Evolutionary conservation across 2,113 vertebrate species (phyloP), one percentile per base, ranked within the genome.

Genomic region (Grammomys surdaster): DNA sequence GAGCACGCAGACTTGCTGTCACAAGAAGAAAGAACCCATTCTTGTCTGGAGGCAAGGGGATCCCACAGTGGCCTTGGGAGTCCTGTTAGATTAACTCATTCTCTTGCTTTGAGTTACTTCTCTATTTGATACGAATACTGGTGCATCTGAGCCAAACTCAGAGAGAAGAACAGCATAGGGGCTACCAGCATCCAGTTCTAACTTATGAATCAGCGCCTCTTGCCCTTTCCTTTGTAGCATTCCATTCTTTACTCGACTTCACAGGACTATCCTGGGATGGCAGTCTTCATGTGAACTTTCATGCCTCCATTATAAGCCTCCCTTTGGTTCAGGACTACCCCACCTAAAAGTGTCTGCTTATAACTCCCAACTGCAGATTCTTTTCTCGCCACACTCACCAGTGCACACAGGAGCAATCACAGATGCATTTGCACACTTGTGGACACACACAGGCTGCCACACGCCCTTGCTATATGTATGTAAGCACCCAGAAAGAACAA

Each of bases 401-500:
- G 51, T 48, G 12, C 73, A 94, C 69, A 91, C 51, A 77, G 28
- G 63, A 65, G 94, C 80, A 81, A 78, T 48, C 51, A 80, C 2
- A 54, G 72, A 69, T 17, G 36, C 12, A 54, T 1, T 5, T 67
- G 46, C 36, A 84, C 12, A 12, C 31, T 43, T 65, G 17, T 7
- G 0, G 28, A 46, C n/a, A 43, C 43, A 43, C 7, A 63, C 36
- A 48, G 20, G 1, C 13, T 14, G 5, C 5, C 69, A 58, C 16
- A 65, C 46, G 33, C 40, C 60, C 40, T 60, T 54, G 48, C 48
- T 20, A 22, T 43, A 4, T 75, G 40, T 36, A 48, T 58, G n/a
- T 93, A 78, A 97, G 95, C 95, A 97, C 96, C 95, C 95, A 97
- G 96, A 97, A 98, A 97, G 96, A 98, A 97, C 93, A 95, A 97